Evolutionary conservation across 2,797 vertebrate genomes (phyloP).

Genomic region (Cryptoprocta ferox): DNA sequence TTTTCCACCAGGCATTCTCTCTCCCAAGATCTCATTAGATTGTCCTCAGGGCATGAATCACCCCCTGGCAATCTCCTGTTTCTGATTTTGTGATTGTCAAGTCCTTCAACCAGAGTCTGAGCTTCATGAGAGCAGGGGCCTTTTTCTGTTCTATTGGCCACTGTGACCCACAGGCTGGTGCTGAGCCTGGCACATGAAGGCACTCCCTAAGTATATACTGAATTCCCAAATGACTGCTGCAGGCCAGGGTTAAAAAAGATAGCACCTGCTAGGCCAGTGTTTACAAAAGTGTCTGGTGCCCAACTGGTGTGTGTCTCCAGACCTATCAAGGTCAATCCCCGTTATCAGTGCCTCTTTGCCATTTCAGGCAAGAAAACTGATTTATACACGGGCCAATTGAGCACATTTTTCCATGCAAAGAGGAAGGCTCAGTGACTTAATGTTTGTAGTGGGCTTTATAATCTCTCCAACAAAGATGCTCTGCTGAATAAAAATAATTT

Average conservation of each 20-base stretch:
- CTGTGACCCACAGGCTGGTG: neutral
- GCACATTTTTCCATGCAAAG: neutral
- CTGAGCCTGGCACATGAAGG: neutral
- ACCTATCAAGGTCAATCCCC: neutral
- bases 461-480: slow-evolving; percentile 10
- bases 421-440: neutral
- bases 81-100: neutral
- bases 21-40: neutral
- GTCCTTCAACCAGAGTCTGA: neutral
- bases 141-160: neutral
- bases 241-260: neutral
- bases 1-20: neutral
- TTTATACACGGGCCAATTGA: neutral
- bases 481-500: slow-evolving; percentile 19
- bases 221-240: neutral
- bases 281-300: neutral
- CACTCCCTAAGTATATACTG: neutral
- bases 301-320: neutral
- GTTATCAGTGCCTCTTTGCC: neutral
- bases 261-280: neutral
- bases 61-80: neutral
- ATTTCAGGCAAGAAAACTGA: neutral
- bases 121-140: neutral
- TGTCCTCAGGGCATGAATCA: neutral
- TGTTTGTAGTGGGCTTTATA: neutral